phyloP scores from a whole-genome alignment of 2,797 vertebrate species.

The Cyprinella venusta region DNA sequence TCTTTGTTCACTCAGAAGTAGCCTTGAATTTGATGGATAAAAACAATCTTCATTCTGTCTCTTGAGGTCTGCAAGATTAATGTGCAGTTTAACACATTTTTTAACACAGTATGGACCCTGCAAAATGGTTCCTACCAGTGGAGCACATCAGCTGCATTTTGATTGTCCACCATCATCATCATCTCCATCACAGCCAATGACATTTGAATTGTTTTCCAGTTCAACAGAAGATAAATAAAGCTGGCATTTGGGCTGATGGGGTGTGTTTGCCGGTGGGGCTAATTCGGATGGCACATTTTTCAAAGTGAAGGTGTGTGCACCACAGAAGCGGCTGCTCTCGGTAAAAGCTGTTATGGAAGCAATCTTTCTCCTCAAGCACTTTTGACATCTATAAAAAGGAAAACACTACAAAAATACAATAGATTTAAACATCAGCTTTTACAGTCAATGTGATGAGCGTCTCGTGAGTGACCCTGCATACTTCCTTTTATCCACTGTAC shows the following conservation, averaged over 20 bases:
- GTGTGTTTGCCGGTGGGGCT: constrained; percentile 59
- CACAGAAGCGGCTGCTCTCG: constrained; percentile 45
- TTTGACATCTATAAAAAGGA: constrained; percentile 28
- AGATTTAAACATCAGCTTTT: constrained; percentile 27
- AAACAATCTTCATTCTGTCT: not conserved
- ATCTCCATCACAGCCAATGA: constrained; percentile 63
- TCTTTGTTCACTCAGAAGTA: not conserved
- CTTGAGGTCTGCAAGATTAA: constrained; percentile 16
- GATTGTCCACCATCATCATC: constrained; percentile 59
- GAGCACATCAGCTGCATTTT: constrained; percentile 31
- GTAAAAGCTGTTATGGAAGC: constrained; percentile 52
- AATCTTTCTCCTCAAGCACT: constrained; percentile 40
- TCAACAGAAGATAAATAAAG: constrained; percentile 75
- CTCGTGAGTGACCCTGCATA: not conserved
- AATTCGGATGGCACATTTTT: constrained; percentile 62
- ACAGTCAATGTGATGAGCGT: constrained; percentile 28
- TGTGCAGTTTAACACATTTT: constrained; percentile 19
- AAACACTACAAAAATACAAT: constrained; percentile 24
- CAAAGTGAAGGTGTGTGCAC: constrained; percentile 62
- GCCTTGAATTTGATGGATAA: constrained; percentile 5
- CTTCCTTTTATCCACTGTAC: constrained; percentile 31
- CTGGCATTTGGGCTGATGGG: constrained; percentile 76
- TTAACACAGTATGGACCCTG: not conserved
- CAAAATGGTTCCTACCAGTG: constrained; percentile 17
- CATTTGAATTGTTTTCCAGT: constrained; percentile 74